Evolutionary conservation across 2,888 invertebrate genomes (phyloP), one percentile per base, ranked within the genome.

Genomic region (Napeogenes inachia): DNA sequence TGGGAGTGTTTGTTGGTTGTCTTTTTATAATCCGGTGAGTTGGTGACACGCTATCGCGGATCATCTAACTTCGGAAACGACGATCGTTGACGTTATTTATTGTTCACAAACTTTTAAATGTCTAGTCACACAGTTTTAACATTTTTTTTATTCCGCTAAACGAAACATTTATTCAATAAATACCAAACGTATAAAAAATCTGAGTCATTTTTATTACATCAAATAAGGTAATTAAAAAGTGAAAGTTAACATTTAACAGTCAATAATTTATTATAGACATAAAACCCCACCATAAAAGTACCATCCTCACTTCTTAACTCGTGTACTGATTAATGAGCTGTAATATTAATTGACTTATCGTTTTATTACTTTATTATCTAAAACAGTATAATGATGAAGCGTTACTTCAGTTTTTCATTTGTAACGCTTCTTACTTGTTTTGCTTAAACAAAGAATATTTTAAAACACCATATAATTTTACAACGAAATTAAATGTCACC

Each of bases 81-180:
- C 77, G 81, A 77, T 73, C 76, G 81, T 76, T 80, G 83, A 78
- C 77, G 78, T 85, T 81, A 84, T 87, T 86, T 85, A 85, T 87
- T 30, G 30, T 50, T 58, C 64, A 59, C 62, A 59, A 74, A 72
- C 69, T 78, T 75, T 75, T 68, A 70, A 69, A 76, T 72, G 74
- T 76, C 77, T 75, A 75, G 64, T 66, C 67, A 21, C 21, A 21
- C 21, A 21, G 21, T 21, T 21, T 21, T 21, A 35, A 35, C 35
- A 35, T 35, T 10, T 42, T 38, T 38, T 38, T 42, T 42, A 42
- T 42, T 42, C 2, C 42, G 10, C 42, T 42, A 42, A 42, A 42
- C 10, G 8, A 3, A 42, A 21, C 50, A 30, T 13, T 47, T 13
- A 50, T 30, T 50, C 30, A 30, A 50, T 30, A 30, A 21, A 30